phyloP scores from a whole-genome alignment of 2,797 vertebrate genomes.

The Helostoma temminkii region DNA sequence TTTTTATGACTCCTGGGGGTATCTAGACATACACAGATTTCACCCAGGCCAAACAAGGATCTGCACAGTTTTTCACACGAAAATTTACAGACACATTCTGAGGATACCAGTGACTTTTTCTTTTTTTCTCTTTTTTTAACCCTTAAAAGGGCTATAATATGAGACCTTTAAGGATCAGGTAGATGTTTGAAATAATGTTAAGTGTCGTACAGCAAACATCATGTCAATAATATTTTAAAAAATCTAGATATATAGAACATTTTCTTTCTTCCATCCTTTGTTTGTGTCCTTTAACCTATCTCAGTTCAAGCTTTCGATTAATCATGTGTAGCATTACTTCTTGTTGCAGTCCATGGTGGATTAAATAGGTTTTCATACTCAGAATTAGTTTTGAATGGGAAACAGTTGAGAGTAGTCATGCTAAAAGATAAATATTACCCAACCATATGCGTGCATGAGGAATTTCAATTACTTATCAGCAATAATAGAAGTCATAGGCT shows the following conservation, averaged over 20 bases:
- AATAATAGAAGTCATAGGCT: neutral
- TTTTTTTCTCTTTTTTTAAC: no score
- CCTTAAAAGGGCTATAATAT: no score
- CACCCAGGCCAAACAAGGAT: no score
- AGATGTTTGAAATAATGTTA: neutral
- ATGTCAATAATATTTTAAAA: neutral
- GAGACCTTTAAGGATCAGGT: neutral
- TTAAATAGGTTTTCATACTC: neutral
- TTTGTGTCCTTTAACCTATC: neutral
- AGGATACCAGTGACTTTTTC: no score
- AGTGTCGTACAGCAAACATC: no score
- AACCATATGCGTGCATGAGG: neutral
- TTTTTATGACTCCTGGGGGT: no score
- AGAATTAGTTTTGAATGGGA: neutral
- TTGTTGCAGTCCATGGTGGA: neutral
- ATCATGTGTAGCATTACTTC: neutral
- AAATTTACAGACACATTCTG: no score
- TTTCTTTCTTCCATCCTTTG: neutral
- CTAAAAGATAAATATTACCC: neutral
- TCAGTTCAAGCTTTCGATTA: conserved; percentile 2
- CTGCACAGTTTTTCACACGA: no score
- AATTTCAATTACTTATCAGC: neutral
- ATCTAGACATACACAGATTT: no score
- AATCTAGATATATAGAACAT: neutral
- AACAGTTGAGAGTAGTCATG: neutral